These are phyloP conservation scores for Chlorodrepanis virens DNA, from an alignment of 2,113 vertebrate species.

Conservation along the genomic window DNA sequence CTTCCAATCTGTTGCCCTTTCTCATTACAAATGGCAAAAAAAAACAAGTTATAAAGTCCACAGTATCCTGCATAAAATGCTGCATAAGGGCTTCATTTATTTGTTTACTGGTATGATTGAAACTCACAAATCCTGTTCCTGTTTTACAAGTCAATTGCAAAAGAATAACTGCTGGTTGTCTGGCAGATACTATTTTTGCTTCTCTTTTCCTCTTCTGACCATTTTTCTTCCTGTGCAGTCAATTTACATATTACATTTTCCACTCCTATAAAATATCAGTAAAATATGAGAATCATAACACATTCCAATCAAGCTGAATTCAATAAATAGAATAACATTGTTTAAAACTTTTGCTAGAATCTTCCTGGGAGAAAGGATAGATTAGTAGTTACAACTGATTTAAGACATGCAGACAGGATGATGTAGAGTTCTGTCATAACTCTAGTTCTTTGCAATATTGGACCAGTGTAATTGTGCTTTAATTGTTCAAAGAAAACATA, in stretches of 20 bases:
- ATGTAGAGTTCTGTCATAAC: not conserved
- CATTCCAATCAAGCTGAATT: not conserved
- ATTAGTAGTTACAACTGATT: not conserved
- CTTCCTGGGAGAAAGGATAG: not conserved
- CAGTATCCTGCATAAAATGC: not conserved
- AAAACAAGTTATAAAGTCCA: not conserved
- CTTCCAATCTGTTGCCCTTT: conserved; percentile 51
- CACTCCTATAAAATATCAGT: not conserved
- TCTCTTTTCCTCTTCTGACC: not conserved
- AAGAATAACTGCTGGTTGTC: not conserved
- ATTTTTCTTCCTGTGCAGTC: not conserved
- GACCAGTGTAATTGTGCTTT: not conserved
- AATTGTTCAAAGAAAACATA: not conserved
- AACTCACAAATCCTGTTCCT: not conserved
- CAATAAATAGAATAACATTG: not conserved
- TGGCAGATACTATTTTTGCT: not conserved
- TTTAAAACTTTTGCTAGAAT: not conserved
- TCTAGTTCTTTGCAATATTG: not conserved
- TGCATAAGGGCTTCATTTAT: not conserved
- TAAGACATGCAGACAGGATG: not conserved
- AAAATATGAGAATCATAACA: not conserved
- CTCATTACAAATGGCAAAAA: conserved; percentile 20
- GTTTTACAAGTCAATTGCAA: not conserved
- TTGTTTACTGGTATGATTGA: conserved; percentile 24
- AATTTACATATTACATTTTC: not conserved